These are phyloP conservation scores for Heteropelma amictum DNA, from an alignment of 2,888 invertebrate species.

Conservation along the genomic window DNA sequence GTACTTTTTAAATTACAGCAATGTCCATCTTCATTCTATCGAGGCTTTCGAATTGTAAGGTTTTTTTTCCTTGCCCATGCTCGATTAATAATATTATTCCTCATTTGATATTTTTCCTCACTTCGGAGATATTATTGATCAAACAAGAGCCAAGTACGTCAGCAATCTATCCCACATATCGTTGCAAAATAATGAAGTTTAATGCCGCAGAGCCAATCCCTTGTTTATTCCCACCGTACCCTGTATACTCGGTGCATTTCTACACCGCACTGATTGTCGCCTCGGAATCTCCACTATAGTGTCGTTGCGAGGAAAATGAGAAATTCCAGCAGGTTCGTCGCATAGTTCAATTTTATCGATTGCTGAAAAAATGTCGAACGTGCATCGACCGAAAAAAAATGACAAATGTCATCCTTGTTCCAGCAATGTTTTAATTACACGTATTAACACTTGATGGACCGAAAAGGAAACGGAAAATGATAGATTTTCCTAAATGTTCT, in stretches of 20 bases:
- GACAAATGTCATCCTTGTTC: no score
- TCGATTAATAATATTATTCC: no score
- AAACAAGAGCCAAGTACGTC: neutral
- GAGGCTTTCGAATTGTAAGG: neutral
- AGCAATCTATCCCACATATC: neutral
- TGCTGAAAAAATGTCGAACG: no score
- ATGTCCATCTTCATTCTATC: neutral
- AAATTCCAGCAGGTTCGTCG: slow-evolving; percentile 4
- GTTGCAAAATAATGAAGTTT: slow-evolving; percentile 23
- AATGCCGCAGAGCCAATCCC: neutral
- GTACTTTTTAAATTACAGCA: slow-evolving; percentile 1
- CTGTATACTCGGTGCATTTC: slow-evolving; percentile 3
- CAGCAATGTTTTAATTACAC: no score
- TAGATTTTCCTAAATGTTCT: no score
- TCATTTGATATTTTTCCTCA: slow-evolving; percentile 14
- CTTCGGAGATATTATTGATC: slow-evolving; percentile 11
- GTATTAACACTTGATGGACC: no score
- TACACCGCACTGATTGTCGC: slow-evolving; percentile 2
- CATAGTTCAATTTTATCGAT: slow-evolving; percentile 10
- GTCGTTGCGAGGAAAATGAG: neutral
- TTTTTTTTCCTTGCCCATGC: slow-evolving; percentile 6
- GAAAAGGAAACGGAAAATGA: no score
- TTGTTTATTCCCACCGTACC: neutral
- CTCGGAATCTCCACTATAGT: slow-evolving; percentile 7
- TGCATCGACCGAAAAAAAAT: no score